Conservation (phyloP, 2,888 invertebrate genomes). For the Torymus texanus region DNA sequence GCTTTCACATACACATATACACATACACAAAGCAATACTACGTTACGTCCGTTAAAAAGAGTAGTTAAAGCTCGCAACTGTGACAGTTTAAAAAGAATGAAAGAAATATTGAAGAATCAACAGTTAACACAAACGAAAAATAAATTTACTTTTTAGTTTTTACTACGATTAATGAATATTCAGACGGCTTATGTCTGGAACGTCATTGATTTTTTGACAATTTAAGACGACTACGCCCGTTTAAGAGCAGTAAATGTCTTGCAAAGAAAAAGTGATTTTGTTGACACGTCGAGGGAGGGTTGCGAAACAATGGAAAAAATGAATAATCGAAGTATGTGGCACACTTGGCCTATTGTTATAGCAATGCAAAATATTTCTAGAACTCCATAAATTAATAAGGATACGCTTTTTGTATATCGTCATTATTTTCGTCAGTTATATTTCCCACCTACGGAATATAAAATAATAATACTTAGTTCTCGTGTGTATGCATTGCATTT, state of each 20-base stretch:
- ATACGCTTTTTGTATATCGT: conserved; percentile 48
- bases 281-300: conserved; percentile 56
- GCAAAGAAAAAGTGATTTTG: conserved; percentile 59
- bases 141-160: conserved; percentile 56
- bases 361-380: conserved; percentile 49
- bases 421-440: conserved; percentile 46
- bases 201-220: conserved; percentile 56
- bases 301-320: conserved; percentile 42
- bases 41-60: conserved; percentile 49
- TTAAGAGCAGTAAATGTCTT: conserved; percentile 58
- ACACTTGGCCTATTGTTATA: conserved; percentile 53
- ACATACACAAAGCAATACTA: conserved; percentile 54
- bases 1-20: too few relatives aligned
- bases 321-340: conserved; percentile 50
- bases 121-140: conserved; percentile 43
- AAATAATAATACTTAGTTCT: conserved; percentile 51
- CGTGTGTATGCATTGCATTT: conserved; percentile 51
- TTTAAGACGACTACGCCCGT: conserved; percentile 56
- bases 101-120: conserved; percentile 46
- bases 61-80: conserved; percentile 53
- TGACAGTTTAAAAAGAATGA: conserved; percentile 52
- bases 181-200: conserved; percentile 54
- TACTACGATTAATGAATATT: conserved; percentile 54
- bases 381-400: conserved; percentile 45
- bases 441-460: conserved; percentile 34